These are phyloP conservation scores for Melinaea marsaeus DNA, from an alignment of 2,888 invertebrate species.

Conservation along the genomic window DNA sequence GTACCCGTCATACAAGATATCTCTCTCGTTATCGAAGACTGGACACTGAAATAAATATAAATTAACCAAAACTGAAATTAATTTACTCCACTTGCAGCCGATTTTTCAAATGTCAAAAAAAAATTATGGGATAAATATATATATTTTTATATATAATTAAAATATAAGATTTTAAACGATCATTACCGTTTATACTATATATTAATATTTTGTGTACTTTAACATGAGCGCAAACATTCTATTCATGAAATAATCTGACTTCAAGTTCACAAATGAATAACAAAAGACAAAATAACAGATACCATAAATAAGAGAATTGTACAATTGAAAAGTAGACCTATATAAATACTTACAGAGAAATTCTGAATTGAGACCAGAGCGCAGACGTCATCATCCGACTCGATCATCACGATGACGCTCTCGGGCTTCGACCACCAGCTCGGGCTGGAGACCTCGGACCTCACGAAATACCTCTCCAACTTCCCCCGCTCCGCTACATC, in stretches of 20 bases:
- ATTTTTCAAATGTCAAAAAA: too few relatives aligned
- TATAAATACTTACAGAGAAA: conserved; percentile 75
- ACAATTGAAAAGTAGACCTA: neutral
- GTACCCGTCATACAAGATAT: conserved; percentile 85
- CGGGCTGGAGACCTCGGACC: conserved; percentile 35
- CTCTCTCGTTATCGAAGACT: conserved; percentile 87
- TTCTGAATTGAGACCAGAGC: conserved; percentile 89
- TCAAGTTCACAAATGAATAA: too few relatives aligned
- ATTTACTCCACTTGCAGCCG: neutral
- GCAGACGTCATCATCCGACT: conserved; percentile 82
- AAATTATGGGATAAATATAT: too few relatives aligned
- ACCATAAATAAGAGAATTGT: neutral
- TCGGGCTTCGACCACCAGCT: conserved; percentile 61
- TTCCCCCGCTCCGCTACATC: conserved; percentile 39
- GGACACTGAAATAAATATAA: conserved; percentile 81
- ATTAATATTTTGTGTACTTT: too few relatives aligned
- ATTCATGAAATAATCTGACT: too few relatives aligned
- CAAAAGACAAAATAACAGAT: neutral
- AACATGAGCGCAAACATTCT: too few relatives aligned
- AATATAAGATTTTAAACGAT: too few relatives aligned
- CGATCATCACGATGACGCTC: conserved; percentile 80
- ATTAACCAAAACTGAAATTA: conserved; percentile 47
- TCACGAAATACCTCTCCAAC: conserved; percentile 39
- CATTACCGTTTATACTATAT: too few relatives aligned
- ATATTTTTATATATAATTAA: too few relatives aligned